phyloP scores from a whole-genome alignment of 2,888 invertebrate species.

The Penaeus monodon region DNA sequence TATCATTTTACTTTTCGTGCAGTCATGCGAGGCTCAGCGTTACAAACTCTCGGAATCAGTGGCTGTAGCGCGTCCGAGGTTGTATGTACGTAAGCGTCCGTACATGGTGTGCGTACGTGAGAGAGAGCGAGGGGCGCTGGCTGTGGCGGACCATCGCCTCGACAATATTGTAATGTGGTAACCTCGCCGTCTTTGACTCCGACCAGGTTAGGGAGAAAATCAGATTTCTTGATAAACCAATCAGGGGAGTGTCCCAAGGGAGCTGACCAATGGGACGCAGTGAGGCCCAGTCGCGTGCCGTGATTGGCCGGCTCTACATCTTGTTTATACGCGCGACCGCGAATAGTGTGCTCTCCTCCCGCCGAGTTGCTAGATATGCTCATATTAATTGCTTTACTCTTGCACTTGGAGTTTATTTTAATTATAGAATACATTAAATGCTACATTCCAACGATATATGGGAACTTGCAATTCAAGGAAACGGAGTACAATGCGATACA shows the following conservation, averaged over 20 bases:
- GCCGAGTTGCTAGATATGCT: conserved; percentile 1
- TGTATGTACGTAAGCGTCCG: too few relatives aligned
- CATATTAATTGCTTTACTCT: background rate
- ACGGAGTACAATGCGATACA: too few relatives aligned
- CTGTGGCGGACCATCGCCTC: background rate
- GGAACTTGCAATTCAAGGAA: too few relatives aligned
- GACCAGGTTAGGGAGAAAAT: conserved; percentile 32
- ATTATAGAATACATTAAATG: background rate
- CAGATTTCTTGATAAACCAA: conserved; percentile 48
- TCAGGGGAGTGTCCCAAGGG: conserved; percentile 40
- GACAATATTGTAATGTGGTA: conserved; percentile 41
- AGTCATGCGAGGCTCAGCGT: too few relatives aligned
- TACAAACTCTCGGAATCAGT: too few relatives aligned
- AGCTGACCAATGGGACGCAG: conserved; percentile 46
- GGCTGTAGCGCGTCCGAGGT: too few relatives aligned
- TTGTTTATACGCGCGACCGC: conserved; percentile 41
- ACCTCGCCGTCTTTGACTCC: conserved; percentile 21
- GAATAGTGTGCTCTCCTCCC: conserved; percentile 15
- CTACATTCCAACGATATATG: too few relatives aligned
- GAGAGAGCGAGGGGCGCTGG: too few relatives aligned
- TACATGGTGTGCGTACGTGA: too few relatives aligned
- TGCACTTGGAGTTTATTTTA: background rate
- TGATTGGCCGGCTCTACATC: conserved; percentile 40
- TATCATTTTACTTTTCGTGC: too few relatives aligned
- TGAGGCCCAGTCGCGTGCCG: conserved; percentile 3